These are phyloP conservation scores for Dioctria linearis DNA, from an alignment of 2,888 invertebrate species.

Conservation along the genomic window DNA sequence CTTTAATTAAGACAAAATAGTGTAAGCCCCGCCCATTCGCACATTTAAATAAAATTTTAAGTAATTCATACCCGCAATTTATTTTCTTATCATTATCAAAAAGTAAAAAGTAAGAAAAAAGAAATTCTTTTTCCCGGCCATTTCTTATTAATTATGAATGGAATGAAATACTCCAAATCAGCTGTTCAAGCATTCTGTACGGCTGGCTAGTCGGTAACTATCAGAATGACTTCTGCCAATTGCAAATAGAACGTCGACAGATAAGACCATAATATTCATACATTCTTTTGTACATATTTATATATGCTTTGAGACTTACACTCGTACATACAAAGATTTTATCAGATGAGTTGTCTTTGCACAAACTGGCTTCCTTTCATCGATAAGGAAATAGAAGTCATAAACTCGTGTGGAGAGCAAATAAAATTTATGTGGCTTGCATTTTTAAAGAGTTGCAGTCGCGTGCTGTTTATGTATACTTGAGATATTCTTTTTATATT, in stretches of 20 bases:
- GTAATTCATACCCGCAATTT: no score
- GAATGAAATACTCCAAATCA: slow-evolving; percentile 8
- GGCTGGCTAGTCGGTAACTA: not conserved
- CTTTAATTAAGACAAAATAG: no score
- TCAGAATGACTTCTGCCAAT: slow-evolving; percentile 21
- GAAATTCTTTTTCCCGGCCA: not conserved
- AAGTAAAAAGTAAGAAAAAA: not conserved
- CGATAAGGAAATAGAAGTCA: slow-evolving; percentile 19
- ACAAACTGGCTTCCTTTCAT: not conserved
- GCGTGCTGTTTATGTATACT: slow-evolving; percentile 28
- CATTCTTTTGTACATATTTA: not conserved
- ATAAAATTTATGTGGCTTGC: slow-evolving; percentile 24
- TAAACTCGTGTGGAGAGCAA: slow-evolving; percentile 7
- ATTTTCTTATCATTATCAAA: not conserved
- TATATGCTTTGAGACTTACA: not conserved
- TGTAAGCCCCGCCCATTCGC: no score
- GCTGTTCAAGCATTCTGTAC: slow-evolving; percentile 29
- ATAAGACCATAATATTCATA: not conserved
- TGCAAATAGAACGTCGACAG: slow-evolving; percentile 16
- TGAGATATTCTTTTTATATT: not conserved
- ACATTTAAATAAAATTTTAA: no score
- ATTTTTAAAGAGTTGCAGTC: slow-evolving; percentile 10
- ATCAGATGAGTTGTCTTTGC: not conserved
- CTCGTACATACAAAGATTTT: not conserved
- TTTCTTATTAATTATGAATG: slow-evolving; percentile 14